These are phyloP conservation scores for Dioctria linearis DNA, from an alignment of 2,888 invertebrate genomes.

Conservation along the genomic window DNA sequence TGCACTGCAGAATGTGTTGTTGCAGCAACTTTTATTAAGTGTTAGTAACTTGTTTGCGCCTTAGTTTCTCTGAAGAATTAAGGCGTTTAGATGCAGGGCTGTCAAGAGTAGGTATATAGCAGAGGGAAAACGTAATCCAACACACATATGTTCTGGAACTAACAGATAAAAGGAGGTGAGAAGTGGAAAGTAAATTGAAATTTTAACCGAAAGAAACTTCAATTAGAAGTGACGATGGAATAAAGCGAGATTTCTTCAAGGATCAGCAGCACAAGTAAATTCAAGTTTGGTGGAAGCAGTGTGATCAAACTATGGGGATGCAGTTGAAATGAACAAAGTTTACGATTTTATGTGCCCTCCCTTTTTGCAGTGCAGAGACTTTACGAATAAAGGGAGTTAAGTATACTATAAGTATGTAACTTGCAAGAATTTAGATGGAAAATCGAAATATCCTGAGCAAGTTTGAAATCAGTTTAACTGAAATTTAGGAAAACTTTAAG, in stretches of 20 bases:
- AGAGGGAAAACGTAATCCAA: conserved; percentile 14
- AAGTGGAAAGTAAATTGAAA: conserved; percentile 31
- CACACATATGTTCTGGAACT: conserved; percentile 1
- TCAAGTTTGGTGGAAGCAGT: neutral
- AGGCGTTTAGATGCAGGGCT: conserved; percentile 19
- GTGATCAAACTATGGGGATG: conserved; percentile 31
- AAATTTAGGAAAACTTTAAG: conserved; percentile 29
- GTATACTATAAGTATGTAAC: neutral
- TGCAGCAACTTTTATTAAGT: neutral
- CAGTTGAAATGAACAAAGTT: conserved; percentile 27
- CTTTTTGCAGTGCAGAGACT: neutral
- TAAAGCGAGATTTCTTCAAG: conserved; percentile 1
- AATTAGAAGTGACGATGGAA: conserved; percentile 32
- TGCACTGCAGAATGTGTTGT: neutral
- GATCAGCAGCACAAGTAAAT: conserved; percentile 14
- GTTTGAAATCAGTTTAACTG: conserved; percentile 26
- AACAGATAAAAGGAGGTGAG: conserved; percentile 17
- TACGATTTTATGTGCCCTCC: conserved; percentile 24
- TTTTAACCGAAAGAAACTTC: conserved; percentile 35
- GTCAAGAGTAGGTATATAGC: neutral
- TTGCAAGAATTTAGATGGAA: conserved; percentile 2
- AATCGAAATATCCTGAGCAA: neutral
- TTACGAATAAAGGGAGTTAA: conserved; percentile 22
- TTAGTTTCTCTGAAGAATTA: conserved; percentile 16
- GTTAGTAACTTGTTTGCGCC: neutral